Base-by-base conservation (phyloP, 2,797 vertebrate genomes). In the Myripristis murdjan region DNA sequence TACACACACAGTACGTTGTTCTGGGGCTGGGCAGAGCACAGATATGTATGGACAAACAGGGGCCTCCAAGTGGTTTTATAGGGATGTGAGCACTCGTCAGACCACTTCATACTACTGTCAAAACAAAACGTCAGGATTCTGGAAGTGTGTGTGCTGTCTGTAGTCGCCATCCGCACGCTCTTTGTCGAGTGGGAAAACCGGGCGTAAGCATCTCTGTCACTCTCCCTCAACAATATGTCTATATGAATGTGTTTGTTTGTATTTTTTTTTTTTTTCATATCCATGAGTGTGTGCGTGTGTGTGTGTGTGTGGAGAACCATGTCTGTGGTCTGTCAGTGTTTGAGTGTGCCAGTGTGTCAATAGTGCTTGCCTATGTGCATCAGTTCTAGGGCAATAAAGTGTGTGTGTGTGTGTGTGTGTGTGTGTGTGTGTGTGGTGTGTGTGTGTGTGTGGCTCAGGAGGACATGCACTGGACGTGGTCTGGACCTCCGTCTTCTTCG, bases 391-490 rank as follows among this genome's bases (percentile, higher is more conserved):
- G 84, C 88, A 86, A 88, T 85, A 84, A 84, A 86, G 79, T 66
- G 22, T 49, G 22, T 52, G 22, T 15, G 55, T 62, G 6, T 39
- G 22, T 73, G 20, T 60, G 22, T 69, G 14, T 77, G 35, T 59
- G 26, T 76, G 16, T 70, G 26, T 53, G 37, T 72, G 53, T 77
- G 37, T 70, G 31, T 57, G 23, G 22, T 65, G 54, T 68, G 1
- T 61, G 41, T 66, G 2, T 43, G 47, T 49, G 46, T 70, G 76
- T 37, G 83, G 82, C 95, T 98, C 97, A 98, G 64, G 97, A 98
- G 6, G 97, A 97, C 96, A 98, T 98, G 93, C 97, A 99, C 91
- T 99, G 97, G 82, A 98, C 96, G 7, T 97, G 96, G 80, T 98
- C 97, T 1, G 96, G 96, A 43, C 96, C 97, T 57, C 96, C 96